Conservation (phyloP, 2,888 invertebrate genomes). For the Xestia xanthographa region DNA sequence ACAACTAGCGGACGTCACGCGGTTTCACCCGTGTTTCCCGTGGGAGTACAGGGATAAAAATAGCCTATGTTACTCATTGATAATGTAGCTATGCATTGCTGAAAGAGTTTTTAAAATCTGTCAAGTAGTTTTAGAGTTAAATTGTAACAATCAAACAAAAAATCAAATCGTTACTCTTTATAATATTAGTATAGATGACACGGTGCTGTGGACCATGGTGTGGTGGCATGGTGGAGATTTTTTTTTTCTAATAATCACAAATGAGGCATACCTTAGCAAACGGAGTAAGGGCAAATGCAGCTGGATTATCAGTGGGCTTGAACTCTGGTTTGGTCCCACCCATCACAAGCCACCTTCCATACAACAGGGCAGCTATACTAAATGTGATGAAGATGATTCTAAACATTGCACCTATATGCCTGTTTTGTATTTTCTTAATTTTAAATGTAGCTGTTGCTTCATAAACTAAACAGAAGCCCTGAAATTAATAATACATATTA, state of each 20-base stretch:
- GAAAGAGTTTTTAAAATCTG: no score
- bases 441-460: conserved; percentile 89
- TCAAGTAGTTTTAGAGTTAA: no score
- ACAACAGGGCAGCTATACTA: conserved; percentile 89
- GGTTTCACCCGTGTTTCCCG: no score
- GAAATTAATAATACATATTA: conserved; percentile 70
- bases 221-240: no score
- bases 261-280: conserved; percentile 91
- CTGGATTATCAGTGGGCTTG: conserved; percentile 97
- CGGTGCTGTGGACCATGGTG: neutral
- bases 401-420: conserved; percentile 71
- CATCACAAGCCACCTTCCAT: conserved; percentile 94
- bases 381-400: conserved; percentile 89
- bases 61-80: no score
- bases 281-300: conserved; percentile 93
- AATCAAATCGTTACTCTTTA: no score
- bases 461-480: conserved; percentile 92
- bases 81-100: no score
- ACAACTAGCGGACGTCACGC: no score
- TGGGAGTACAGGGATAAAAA: no score
- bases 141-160: no score
- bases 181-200: no score
- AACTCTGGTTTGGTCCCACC: conserved; percentile 95
- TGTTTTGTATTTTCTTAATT: conserved; percentile 57
- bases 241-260: neutral